Evolutionary conservation across 2,797 vertebrate genomes (phyloP).

Genomic region (Oreochromis grahami): DNA sequence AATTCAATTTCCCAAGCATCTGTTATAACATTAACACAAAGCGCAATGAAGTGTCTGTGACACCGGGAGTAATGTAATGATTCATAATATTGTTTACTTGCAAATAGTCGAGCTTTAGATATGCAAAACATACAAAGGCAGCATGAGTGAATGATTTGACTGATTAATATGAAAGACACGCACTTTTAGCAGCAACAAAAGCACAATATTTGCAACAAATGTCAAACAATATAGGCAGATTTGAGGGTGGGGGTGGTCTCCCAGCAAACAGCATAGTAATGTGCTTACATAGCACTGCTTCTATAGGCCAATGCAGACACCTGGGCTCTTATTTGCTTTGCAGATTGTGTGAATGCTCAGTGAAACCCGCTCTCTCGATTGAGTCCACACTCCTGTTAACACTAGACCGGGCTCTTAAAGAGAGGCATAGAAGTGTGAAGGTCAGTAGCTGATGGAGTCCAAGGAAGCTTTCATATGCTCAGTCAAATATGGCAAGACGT

Average conservation of each 20-base stretch:
- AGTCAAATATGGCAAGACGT: constrained; percentile 17
- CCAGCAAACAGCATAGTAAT: constrained; percentile 3
- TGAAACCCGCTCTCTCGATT: neutral
- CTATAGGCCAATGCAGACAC: neutral
- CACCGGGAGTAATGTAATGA: constrained; percentile 4
- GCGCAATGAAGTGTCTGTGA: neutral
- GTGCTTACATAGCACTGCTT: neutral
- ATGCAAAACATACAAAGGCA: constrained; percentile 25
- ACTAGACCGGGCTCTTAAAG: constrained; percentile 4
- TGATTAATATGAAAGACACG: constrained; percentile 29
- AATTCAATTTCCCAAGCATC: neutral
- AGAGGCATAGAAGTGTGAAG: constrained; percentile 43
- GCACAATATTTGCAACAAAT: constrained; percentile 32
- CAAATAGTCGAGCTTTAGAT: constrained; percentile 12
- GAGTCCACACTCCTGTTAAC: constrained; percentile 32
- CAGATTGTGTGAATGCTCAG: constrained; percentile 3
- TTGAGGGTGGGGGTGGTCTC: neutral
- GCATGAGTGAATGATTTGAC: constrained; percentile 13
- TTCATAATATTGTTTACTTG: constrained; percentile 13
- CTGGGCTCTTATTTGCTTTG: constrained; percentile 24
- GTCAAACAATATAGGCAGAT: constrained; percentile 21
- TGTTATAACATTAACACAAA: constrained; percentile 1
- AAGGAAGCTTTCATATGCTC: constrained; percentile 19
- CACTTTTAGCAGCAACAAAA: constrained; percentile 33
- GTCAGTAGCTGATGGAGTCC: constrained; percentile 39